Percentiles rank a stretch among this genome's conserved stretches.
Conservation (phyloP, 2,797 vertebrate species). For the Falco cherrug region DNA sequence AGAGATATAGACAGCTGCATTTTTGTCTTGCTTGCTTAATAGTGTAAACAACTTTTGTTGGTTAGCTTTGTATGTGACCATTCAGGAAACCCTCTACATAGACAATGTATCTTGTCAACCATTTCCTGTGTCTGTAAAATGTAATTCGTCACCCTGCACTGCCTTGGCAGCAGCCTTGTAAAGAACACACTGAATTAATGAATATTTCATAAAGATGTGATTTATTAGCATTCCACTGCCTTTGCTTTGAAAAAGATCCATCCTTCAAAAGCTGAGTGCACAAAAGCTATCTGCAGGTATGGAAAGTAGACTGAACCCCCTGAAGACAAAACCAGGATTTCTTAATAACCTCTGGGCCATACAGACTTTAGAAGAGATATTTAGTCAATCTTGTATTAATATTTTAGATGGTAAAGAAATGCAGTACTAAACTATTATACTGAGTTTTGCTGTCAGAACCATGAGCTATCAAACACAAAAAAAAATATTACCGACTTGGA, state of each 20-base stretch:
- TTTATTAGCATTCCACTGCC: slow-evolving; percentile 73
- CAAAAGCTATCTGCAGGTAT: slow-evolving; percentile 69
- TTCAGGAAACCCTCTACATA: slow-evolving; percentile 57
- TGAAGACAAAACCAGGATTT: slow-evolving; percentile 64
- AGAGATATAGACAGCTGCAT: slow-evolving; percentile 11
- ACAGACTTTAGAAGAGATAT: slow-evolving; percentile 60
- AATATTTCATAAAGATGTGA: slow-evolving; percentile 81
- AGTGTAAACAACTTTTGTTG: slow-evolving; percentile 57
- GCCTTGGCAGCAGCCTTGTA: slow-evolving; percentile 70
- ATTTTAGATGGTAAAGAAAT: slow-evolving; percentile 68
- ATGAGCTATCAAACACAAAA: background rate
- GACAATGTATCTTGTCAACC: slow-evolving; percentile 74
- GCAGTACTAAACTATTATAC: slow-evolving; percentile 38
- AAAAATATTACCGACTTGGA: slow-evolving; percentile 25
- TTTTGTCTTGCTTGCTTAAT: slow-evolving; percentile 48
- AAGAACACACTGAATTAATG: slow-evolving; percentile 72
- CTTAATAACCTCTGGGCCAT: slow-evolving; percentile 62
- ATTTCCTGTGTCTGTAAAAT: slow-evolving; percentile 70
- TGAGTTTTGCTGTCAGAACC: slow-evolving; percentile 46
- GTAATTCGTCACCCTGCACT: slow-evolving; percentile 73
- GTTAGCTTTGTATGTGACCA: slow-evolving; percentile 67
- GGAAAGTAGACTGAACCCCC: slow-evolving; percentile 64
- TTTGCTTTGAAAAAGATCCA: slow-evolving; percentile 72
- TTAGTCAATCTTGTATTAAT: slow-evolving; percentile 74
- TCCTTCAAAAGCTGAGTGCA: slow-evolving; percentile 64